A percentile compares a stretch with the other conserved stretches of the same genome.
Conservation (phyloP, 1,140 invertebrate genomes). For the Polypedilum vanderplanki region DNA sequence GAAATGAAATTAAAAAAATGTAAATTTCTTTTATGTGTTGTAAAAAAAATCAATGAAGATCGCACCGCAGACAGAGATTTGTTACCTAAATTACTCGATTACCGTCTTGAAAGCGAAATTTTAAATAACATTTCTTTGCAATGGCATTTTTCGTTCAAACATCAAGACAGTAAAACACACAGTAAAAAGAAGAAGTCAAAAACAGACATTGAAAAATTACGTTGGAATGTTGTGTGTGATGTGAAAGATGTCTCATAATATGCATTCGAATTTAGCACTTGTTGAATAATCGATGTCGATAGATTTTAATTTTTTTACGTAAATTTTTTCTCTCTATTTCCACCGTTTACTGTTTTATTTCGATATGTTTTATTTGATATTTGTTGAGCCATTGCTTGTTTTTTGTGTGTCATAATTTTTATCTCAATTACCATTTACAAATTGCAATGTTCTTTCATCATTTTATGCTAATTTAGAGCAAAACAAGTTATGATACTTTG, state of each 20-base stretch:
- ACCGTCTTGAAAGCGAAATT: background rate
- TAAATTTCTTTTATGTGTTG: background rate
- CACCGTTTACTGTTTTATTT: too few species aligned
- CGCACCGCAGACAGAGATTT: background rate
- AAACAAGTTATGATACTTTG: too few species aligned
- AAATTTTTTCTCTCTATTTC: background rate
- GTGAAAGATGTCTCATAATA: constrained; percentile 12
- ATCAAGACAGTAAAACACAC: background rate
- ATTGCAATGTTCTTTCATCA: too few species aligned
- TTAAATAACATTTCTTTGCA: background rate
- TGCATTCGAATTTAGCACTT: constrained; percentile 6
- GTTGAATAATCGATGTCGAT: constrained; percentile 5
- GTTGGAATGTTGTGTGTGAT: background rate
- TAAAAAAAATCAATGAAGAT: constrained; percentile 20
- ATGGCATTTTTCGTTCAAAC: background rate
- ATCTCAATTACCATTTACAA: too few species aligned
- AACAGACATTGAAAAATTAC: background rate
- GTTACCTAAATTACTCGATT: background rate
- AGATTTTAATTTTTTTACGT: background rate
- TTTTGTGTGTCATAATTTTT: too few species aligned
- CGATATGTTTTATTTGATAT: too few species aligned
- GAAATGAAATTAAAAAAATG: constrained; percentile 9
- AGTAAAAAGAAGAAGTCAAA: background rate
- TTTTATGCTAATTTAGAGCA: too few species aligned
- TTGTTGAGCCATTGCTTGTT: too few species aligned